Evolutionary conservation across 1,140 invertebrate genomes (phyloP).

Genomic region (Bombus waltoni): DNA sequence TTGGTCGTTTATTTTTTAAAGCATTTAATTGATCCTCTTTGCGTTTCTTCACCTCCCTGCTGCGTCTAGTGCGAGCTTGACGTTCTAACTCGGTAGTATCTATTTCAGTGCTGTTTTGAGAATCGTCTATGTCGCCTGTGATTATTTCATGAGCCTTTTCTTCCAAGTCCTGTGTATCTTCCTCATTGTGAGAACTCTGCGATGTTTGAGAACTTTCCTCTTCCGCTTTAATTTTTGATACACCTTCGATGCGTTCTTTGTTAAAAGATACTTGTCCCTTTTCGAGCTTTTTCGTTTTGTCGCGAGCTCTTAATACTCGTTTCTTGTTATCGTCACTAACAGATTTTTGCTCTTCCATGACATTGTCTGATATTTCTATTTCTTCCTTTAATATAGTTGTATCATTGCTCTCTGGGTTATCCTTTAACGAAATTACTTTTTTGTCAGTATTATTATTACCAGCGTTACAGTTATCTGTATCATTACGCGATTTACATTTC

Average conservation of each 20-base stretch:
- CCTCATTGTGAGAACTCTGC: conserved; percentile 3
- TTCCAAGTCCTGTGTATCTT: conserved; percentile 25
- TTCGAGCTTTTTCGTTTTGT: conserved; percentile 72
- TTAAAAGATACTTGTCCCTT: conserved; percentile 36
- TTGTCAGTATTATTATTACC: not conserved
- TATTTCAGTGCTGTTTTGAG: conserved; percentile 29
- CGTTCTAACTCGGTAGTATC: conserved; percentile 64
- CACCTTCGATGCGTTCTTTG: conserved; percentile 36
- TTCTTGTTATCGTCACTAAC: conserved; percentile 72
- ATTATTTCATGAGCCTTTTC: conserved; percentile 23
- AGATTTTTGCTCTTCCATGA: conserved; percentile 53
- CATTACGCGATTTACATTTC: not conserved
- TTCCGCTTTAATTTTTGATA: conserved; percentile 25
- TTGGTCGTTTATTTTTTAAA: conserved; percentile 71
- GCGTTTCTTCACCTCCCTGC: conserved; percentile 75
- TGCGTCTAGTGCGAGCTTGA: conserved; percentile 71
- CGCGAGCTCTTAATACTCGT: conserved; percentile 73
- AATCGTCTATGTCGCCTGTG: conserved; percentile 34
- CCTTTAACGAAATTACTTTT: not conserved
- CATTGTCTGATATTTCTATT: conserved; percentile 10
- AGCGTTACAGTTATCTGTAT: not conserved
- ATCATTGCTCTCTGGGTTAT: conserved; percentile 1
- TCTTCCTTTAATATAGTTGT: not conserved
- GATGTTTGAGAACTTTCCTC: conserved; percentile 18
- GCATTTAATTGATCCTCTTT: conserved; percentile 65